A percentile compares a stretch with the other conserved stretches of the same genome.
Conservation (phyloP, 2,113 vertebrate species). For the Dicaeum eximium region DNA sequence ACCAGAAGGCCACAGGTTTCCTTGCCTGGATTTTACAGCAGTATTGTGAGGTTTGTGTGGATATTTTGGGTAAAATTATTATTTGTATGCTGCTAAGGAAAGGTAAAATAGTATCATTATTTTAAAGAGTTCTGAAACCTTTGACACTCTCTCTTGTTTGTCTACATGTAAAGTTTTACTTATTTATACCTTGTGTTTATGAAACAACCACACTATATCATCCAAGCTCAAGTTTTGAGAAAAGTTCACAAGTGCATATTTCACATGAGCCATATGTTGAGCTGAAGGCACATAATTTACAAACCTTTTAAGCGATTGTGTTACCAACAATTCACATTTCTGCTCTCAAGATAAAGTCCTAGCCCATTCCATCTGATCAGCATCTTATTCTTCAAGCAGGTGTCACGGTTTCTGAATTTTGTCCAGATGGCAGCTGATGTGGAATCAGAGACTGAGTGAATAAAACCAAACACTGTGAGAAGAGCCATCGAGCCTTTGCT, state of each 20-base stretch:
- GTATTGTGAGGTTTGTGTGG: not conserved
- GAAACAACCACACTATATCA: slow-evolving; percentile 24
- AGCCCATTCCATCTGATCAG: slow-evolving; percentile 54
- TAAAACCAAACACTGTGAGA: not conserved
- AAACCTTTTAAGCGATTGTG: slow-evolving; percentile 65
- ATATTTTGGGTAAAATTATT: not conserved
- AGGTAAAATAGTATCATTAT: not conserved
- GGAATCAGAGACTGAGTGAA: slow-evolving; percentile 42
- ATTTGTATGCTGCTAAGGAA: not conserved
- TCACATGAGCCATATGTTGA: slow-evolving; percentile 61
- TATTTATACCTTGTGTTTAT: slow-evolving; percentile 48
- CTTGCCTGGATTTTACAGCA: not conserved
- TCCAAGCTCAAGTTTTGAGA: slow-evolving; percentile 46
- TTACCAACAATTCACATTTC: slow-evolving; percentile 54
- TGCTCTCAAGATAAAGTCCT: slow-evolving; percentile 42
- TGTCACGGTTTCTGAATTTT: slow-evolving; percentile 60
- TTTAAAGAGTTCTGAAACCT: not conserved
- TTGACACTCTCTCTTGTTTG: not conserved
- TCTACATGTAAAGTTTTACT: not conserved
- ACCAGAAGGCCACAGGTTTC: not conserved
- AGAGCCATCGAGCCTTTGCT: not conserved
- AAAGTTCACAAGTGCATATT: slow-evolving; percentile 65
- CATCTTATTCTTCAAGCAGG: slow-evolving; percentile 65
- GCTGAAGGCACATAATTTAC: slow-evolving; percentile 62
- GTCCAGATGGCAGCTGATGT: slow-evolving; percentile 66